These are phyloP conservation scores for Holacanthella duospinosa DNA, from an alignment of 2,888 invertebrate species.

Conservation along the genomic window DNA sequence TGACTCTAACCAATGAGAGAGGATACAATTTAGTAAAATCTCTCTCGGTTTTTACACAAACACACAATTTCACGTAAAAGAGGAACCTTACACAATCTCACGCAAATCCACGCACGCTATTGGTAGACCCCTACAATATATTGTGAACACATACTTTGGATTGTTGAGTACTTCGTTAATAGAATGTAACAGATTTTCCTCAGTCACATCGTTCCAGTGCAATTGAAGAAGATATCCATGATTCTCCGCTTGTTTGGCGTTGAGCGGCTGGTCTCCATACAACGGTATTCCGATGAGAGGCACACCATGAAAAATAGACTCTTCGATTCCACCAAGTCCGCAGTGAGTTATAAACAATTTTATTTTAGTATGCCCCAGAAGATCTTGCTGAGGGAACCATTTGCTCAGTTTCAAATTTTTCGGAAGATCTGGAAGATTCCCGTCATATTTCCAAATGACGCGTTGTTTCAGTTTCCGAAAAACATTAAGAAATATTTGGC, in stretches of 20 bases:
- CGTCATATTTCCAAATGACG: constrained; percentile 61
- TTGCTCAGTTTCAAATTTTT: constrained; percentile 16
- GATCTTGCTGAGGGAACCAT: constrained; percentile 43
- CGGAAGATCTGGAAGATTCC: constrained; percentile 43
- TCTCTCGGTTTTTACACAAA: no score
- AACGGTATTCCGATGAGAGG: constrained; percentile 56
- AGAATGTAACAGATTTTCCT: constrained; percentile 42
- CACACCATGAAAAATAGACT: constrained; percentile 55
- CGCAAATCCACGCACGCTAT: no score
- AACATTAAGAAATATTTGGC: constrained; percentile 48
- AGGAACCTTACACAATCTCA: no score
- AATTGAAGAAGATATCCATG: constrained; percentile 50
- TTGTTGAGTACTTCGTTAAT: constrained; percentile 45
- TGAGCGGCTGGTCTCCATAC: constrained; percentile 56
- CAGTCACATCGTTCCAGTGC: constrained; percentile 46
- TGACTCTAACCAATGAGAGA: no score
- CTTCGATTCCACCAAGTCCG: constrained; percentile 59
- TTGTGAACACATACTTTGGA: no score
- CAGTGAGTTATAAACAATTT: constrained; percentile 60
- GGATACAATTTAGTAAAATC: no score
- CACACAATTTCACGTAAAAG: no score
- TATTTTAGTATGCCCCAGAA: constrained; percentile 50
- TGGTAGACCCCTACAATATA: no score
- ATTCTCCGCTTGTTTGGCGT: constrained; percentile 48
- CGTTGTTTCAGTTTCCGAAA: constrained; percentile 52